Percentiles rank a stretch among this genome's conserved stretches.
These are phyloP conservation scores for Gymnoscopelus braueri DNA, from an alignment of 2,797 vertebrate genomes.

Conservation along the genomic window DNA sequence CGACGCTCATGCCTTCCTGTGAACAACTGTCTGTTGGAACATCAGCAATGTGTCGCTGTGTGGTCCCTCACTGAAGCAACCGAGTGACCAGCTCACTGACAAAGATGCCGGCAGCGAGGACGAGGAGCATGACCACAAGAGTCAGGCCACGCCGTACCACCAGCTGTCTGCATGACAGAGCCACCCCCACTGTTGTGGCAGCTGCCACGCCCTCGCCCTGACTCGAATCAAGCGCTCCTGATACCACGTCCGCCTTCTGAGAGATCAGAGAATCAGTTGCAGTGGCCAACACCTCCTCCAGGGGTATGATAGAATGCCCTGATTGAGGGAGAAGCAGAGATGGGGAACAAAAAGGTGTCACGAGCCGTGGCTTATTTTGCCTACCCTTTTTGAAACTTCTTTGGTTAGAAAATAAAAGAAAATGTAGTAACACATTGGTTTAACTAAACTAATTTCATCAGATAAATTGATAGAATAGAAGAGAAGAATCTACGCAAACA, in stretches of 20 bases:
- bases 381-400: no score
- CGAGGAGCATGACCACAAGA: constrained; percentile 66
- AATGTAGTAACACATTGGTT: no score
- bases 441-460: no score
- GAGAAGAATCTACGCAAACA: no score
- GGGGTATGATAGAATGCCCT: neutral
- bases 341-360: no score
- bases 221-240: constrained; percentile 25
- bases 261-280: constrained; percentile 3
- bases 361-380: no score
- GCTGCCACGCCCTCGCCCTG: constrained; percentile 3
- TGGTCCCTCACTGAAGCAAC: constrained; percentile 31
- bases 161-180: constrained; percentile 71
- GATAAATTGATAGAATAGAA: no score
- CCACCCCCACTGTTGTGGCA: neutral
- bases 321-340: neutral
- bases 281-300: neutral
- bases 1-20: no score
- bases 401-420: no score
- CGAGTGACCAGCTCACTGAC: constrained; percentile 65
- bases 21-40: neutral
- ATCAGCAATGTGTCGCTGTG: neutral
- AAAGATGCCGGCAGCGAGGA: constrained; percentile 69
- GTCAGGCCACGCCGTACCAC: constrained; percentile 66
- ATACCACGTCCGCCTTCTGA: constrained; percentile 25